Conservation (phyloP, 2,888 invertebrate species). For the Caradrina kadenii region DNA sequence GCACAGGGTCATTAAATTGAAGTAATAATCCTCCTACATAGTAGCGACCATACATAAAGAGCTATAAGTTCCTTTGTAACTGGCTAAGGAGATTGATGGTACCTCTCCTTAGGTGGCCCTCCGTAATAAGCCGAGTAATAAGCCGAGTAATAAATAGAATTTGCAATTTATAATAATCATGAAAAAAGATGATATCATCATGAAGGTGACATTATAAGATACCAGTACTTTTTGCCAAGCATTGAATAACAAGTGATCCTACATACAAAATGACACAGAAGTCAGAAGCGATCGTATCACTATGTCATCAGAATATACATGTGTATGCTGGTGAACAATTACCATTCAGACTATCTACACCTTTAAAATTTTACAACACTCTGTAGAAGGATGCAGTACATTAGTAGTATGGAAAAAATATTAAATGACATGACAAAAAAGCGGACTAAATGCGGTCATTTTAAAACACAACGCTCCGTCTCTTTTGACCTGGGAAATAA, state of each 20-base stretch:
- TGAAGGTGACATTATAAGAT: not conserved
- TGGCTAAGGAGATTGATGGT: slow-evolving; percentile 85
- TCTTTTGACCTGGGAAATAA: too few species aligned
- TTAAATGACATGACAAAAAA: too few species aligned
- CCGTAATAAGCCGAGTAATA: slow-evolving; percentile 85
- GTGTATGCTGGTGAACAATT: not conserved
- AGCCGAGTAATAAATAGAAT: too few species aligned
- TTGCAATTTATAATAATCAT: not conserved
- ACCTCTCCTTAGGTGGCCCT: slow-evolving; percentile 87
- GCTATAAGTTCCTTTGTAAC: slow-evolving; percentile 85
- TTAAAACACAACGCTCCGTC: too few species aligned
- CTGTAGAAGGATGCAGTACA: too few species aligned
- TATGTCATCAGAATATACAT: not conserved
- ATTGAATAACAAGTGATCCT: slow-evolving; percentile 18
- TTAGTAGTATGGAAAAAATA: too few species aligned
- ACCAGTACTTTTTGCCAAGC: not conserved
- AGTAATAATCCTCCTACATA: slow-evolving; percentile 88
- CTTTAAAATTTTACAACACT: too few species aligned
- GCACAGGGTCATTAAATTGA: slow-evolving; percentile 83
- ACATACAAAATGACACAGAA: not conserved
- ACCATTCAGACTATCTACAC: not conserved
- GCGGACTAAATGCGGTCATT: too few species aligned
- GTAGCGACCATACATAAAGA: slow-evolving; percentile 83
- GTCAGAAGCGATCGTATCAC: not conserved
- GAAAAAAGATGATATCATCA: not conserved